Evolutionary conservation across 1,140 invertebrate genomes (phyloP), one percentile per base, ranked within the genome.

Genomic region (Macrocentrus cingulum): DNA sequence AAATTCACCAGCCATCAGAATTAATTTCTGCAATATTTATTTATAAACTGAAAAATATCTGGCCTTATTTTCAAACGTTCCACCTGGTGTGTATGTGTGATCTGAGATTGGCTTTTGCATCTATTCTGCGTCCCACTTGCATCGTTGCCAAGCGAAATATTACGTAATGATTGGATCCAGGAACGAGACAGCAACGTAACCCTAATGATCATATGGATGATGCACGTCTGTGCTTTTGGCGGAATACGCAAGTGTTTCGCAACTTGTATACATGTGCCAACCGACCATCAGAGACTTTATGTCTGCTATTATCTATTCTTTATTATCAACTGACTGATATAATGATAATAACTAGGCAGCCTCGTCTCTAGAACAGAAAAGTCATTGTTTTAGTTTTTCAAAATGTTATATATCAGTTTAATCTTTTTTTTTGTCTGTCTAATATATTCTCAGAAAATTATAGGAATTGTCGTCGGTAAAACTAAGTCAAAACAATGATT

Each of bases 121-220:
- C 42, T 20, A 49, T 50, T 56, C 22, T n/a, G n/a, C 50, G 54
- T 60, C 46, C 53, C 37, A 63, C 53, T 63, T 60, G 61, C 45
- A 60, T 56, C 58, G 52, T 57, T 56, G 61, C 61, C 61, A 60
- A 63, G 61, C 48, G 20, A 42, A 54, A 49, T 54, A 41, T 61
- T 61, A 58, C 42, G 55, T 48, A 61, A 61, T n/a, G n/a, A n/a
- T 53, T 29, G 51, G 36, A 57, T 54, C 60, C 55, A 61, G 60
- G 50, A 58, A 57, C 60, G 48, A 44, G 41, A 25, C 41, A 55
- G 48, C 32, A 60, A 60, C 53, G 49, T 60, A 60, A 60, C 45
- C 52, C 46, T 60, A 60, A 60, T 60, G 53, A 52, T 60, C 52
- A 18, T 46, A 23, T 20, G 41, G 16, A 41, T 53, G 49, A 53